Base-by-base conservation (phyloP, 2,797 vertebrate species). In the Pipistrellus nathusii region DNA sequence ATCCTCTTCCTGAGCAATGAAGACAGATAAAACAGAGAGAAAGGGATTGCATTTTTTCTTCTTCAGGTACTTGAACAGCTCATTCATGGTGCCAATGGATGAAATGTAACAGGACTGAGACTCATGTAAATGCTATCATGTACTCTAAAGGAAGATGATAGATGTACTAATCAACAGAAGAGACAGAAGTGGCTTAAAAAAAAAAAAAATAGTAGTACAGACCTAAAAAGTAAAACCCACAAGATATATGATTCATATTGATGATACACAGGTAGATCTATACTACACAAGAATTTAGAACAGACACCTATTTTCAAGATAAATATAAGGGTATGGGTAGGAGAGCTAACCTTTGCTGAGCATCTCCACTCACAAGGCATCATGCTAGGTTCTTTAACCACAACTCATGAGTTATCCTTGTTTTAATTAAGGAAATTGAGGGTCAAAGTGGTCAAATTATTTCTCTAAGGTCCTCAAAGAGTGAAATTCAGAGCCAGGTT, bases 81-180 rank as follows among this genome's bases (percentile, higher is more conserved):
- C 48, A n/a, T 51, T 81, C 12, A 15, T 23, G 51, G 51, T 20
- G 68, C 57, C 44, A 73, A 9, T 55, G 20, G 27, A 20, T 64
- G 62, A 94, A 71, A 84, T 25, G 14, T 11, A 87, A 88, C 30
- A 72, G 85, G 59, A 44, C 68, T 25, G 53, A 62, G 44, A 64
- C 20, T 38, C 32, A 62, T 41, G 30, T 72, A 38, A 81, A 78
- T 44, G 51, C 68, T 64, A 41, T 35, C 35, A 62, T 30, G 72
- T 77, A 71, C 35, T 71, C 27, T 80, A 66, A 64, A 93, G 85
- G 55, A 86, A 91, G 59, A 69, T 68, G 30, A 80, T 57, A 59
- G 71, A 57, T 17, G 62, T 12, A 59, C 30, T 32, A 21, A 68
- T 27, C 77, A 68, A 68, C 3, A 66, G 44, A 68, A 88, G 88